phyloP scores from a whole-genome alignment of 2,113 vertebrate genomes.

The Channa maculata region DNA sequence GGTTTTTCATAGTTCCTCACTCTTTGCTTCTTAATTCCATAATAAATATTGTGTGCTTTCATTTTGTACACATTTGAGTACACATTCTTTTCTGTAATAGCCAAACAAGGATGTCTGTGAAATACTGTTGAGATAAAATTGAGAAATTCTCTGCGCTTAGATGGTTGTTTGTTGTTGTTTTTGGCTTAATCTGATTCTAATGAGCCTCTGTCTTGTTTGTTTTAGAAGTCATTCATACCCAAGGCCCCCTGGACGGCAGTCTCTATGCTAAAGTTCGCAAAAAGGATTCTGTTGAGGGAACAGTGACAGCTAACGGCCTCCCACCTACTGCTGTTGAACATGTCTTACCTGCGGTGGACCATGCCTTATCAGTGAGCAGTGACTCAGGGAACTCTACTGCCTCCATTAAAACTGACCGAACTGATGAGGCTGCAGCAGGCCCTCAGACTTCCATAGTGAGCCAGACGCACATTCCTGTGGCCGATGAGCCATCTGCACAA shows the following conservation, averaged over 20 bases:
- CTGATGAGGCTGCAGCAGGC: conserved; percentile 84
- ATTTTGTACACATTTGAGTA: conserved; percentile 6
- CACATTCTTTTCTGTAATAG: background rate
- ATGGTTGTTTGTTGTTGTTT: background rate
- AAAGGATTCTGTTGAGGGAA: conserved; percentile 91
- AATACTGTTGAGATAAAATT: background rate
- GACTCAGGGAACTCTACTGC: conserved; percentile 98
- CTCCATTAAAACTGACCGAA: conserved; percentile 96
- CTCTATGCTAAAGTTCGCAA: conserved; percentile 99
- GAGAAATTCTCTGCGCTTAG: conserved; percentile 18
- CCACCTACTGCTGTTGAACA: conserved; percentile 73
- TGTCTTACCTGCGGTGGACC: conserved; percentile 85
- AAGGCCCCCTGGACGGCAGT: conserved; percentile 97
- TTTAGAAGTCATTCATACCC: conserved; percentile 93
- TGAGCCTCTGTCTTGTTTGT: conserved; percentile 64
- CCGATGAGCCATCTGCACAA: conserved; percentile 56
- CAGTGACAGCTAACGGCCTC: conserved; percentile 84
- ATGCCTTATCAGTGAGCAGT: conserved; percentile 95
- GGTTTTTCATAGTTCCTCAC: background rate
- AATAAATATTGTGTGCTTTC: conserved; percentile 11
- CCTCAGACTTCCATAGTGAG: conserved; percentile 71
- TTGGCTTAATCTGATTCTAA: conserved; percentile 30
- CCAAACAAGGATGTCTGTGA: background rate
- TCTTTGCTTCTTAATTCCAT: conserved; percentile 3
- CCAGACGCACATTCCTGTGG: conserved; percentile 63